Evolutionary conservation across 2,113 vertebrate species (phyloP), one percentile per base, ranked within the genome.

Genomic region (Cryptomyrus ogoouensis): DNA sequence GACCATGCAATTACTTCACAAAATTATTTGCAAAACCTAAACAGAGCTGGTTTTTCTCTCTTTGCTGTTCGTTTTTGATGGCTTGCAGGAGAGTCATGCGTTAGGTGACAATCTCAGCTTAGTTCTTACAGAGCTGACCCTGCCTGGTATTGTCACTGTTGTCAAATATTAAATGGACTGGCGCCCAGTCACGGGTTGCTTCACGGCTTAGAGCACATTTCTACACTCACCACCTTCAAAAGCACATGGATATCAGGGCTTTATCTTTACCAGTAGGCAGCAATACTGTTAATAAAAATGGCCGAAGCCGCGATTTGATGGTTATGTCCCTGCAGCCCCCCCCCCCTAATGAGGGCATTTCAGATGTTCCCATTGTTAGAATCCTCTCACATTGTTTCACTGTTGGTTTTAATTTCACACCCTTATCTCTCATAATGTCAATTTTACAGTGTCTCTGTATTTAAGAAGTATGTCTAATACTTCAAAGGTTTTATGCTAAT

Each of bases 401-500:
- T 39, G 35, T 80, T 19, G 35, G 13, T 80, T 80, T 77, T 80
- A 80, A 80, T 80, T 80, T 42, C 74, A 80, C 35, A 80, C 74
- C 35, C 74, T 19, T 42, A 15, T 80, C 35, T 80, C 35, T 17
- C 74, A 80, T 42, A 80, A 35, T 80, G 74, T 35, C 8, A 42
- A 80, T 80, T 80, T 80, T 42, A 80, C 74, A 80, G 35, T 80
- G 35, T 42, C 62, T 27, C 74, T 42, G 13, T 80, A 80, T 80
- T 42, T 49, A 15, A 49, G 50, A 86, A 86, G 83, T 47, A 49
- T 49, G 74, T 86, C 42, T 15, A 47, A 49, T 86, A 86, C 24
- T 86, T 49, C 46, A 49, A 27, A 86, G 83, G 17, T 86, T 86
- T 86, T 49, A 86, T 86, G 21, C 83, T 49, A 49, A 86, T 49